Percentiles rank a stretch among this genome's conserved stretches.
Evolutionary conservation across 2,113 vertebrate species (phyloP).

Genomic region (Asarcornis scutulata): DNA sequence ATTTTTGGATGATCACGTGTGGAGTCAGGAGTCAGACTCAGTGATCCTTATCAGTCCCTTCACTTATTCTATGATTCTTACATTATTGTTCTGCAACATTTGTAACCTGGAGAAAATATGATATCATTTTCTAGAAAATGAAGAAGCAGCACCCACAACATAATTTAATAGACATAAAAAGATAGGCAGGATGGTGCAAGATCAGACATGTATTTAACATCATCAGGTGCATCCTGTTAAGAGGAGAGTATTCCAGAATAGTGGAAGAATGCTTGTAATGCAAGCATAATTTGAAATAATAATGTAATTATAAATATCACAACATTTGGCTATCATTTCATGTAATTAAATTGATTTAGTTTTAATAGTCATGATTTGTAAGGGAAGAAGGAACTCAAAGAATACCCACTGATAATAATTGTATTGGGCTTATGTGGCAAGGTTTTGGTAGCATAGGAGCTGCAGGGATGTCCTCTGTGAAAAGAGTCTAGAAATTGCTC

Average conservation of each 20-base stretch:
- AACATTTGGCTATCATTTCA: neutral
- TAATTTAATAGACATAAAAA: neutral
- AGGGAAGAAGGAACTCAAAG: neutral
- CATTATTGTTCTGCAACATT: neutral
- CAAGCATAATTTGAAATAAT: neutral
- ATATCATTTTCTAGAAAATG: neutral
- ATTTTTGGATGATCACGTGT: too few relatives aligned
- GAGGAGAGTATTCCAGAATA: neutral
- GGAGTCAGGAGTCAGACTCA: too few relatives aligned
- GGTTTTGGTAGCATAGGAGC: too few relatives aligned
- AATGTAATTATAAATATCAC: slow-evolving; percentile 5
- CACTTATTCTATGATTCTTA: neutral
- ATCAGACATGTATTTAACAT: neutral
- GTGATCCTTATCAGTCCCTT: too few relatives aligned
- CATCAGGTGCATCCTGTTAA: neutral
- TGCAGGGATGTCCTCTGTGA: too few relatives aligned
- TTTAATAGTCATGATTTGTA: neutral
- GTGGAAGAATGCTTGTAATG: neutral
- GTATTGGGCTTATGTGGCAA: too few relatives aligned
- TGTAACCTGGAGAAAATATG: neutral
- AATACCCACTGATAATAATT: neutral
- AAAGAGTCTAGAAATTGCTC: too few relatives aligned
- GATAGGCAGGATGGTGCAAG: neutral
- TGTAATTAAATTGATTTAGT: neutral
- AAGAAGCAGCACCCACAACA: neutral